phyloP scores from a whole-genome alignment of 2,113 vertebrate genomes.

The Melospiza georgiana region DNA sequence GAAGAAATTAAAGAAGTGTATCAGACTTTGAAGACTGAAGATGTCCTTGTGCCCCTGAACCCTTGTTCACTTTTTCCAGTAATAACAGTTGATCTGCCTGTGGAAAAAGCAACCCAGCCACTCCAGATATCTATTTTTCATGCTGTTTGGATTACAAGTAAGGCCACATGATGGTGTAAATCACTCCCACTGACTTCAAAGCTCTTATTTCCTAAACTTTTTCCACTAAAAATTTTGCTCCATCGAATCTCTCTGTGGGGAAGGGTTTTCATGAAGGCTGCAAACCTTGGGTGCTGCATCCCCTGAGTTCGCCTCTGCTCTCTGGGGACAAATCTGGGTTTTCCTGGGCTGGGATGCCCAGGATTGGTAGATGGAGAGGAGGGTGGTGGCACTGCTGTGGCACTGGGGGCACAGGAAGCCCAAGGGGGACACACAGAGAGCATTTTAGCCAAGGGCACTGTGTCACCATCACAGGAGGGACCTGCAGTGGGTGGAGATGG shows the following conservation, averaged over 20 bases:
- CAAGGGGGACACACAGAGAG: fast-evolving
- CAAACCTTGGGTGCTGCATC: not conserved
- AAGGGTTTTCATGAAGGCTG: not conserved
- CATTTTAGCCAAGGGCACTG: not conserved
- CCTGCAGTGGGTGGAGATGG: not conserved
- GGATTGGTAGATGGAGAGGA: not conserved
- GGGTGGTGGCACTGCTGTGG: not conserved
- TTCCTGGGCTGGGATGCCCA: not conserved
- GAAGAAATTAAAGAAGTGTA: not conserved
- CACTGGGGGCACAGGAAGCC: no score
- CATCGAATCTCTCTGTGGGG: not conserved
- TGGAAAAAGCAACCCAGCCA: not conserved
- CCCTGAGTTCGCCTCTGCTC: not conserved
- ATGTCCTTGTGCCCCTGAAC: not conserved
- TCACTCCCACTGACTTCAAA: not conserved
- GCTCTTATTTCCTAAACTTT: not conserved
- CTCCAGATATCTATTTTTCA: not conserved
- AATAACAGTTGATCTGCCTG: not conserved
- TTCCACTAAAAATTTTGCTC: not conserved
- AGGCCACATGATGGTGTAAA: not conserved
- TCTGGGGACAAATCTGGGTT: not conserved
- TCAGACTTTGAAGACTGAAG: not conserved
- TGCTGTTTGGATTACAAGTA: not conserved
- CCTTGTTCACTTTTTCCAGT: not conserved
- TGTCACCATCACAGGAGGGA: not conserved